A percentile compares a stretch with the other conserved stretches of the same genome.
phyloP scores from a whole-genome alignment of 2,888 invertebrate genomes.

The Luperina nickerlii region DNA sequence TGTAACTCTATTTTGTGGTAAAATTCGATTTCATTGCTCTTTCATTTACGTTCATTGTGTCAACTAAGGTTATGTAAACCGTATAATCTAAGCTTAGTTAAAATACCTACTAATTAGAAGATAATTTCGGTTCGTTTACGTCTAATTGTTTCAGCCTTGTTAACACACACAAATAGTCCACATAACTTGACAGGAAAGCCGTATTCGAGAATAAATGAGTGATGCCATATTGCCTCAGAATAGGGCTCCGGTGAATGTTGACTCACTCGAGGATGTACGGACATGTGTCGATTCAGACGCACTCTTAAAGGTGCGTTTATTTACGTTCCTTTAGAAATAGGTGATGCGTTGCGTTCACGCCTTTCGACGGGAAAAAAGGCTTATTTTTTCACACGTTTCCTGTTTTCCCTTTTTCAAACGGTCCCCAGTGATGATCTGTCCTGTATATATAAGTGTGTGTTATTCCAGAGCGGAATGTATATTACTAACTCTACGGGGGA shows the following conservation, averaged over 20 bases:
- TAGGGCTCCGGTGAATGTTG: constrained; percentile 70
- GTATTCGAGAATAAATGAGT: constrained; percentile 51
- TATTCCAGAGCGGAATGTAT: constrained; percentile 38
- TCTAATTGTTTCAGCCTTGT: constrained; percentile 11
- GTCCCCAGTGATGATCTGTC: constrained; percentile 64
- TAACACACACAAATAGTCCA: constrained; percentile 17
- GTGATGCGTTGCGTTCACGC: constrained; percentile 86
- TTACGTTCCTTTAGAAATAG: constrained; percentile 87
- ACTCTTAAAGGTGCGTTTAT: constrained; percentile 86
- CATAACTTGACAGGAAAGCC: constrained; percentile 25
- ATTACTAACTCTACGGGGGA: constrained; percentile 16
- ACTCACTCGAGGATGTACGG: constrained; percentile 69
- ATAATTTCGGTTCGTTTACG: background rate
- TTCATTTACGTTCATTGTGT: background rate
- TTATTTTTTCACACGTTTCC: constrained; percentile 80
- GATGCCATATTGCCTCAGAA: constrained; percentile 60
- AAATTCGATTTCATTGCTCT: constrained; percentile 11
- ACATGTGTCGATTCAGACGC: constrained; percentile 86
- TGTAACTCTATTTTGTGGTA: background rate
- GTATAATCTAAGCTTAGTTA: background rate
- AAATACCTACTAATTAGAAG: constrained; percentile 1
- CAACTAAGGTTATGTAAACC: background rate
- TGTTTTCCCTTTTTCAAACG: constrained; percentile 68
- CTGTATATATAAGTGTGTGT: constrained; percentile 49
- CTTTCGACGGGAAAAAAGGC: constrained; percentile 79